Evolutionary conservation across 1,140 invertebrate genomes (phyloP).

Genomic region (Drosophila ananassae): DNA sequence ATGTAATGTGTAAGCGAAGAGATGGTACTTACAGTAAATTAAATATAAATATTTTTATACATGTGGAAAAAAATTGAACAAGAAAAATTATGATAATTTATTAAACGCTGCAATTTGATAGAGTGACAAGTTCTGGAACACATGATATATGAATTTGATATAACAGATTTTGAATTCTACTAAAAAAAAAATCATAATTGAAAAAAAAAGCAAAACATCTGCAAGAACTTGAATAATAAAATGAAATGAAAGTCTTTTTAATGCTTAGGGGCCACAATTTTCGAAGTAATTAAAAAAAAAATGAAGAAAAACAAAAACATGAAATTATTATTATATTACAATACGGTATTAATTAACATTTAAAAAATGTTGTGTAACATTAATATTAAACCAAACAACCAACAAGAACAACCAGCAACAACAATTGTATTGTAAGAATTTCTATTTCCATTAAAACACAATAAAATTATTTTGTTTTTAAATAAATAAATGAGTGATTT

Average conservation of each 20-base stretch:
- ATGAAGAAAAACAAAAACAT: conserved; percentile 42
- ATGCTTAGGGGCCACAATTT: conserved; percentile 83
- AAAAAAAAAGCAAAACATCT: conserved; percentile 43
- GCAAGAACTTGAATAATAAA: conserved; percentile 68
- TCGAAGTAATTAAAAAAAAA: conserved; percentile 78
- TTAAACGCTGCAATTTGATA: conserved; percentile 44
- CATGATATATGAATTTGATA: conserved; percentile 70
- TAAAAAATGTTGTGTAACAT: conserved; percentile 81
- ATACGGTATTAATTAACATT: conserved; percentile 80
- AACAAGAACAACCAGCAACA: conserved; percentile 59
- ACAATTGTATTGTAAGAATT: conserved; percentile 82
- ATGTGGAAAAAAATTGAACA: conserved; percentile 48
- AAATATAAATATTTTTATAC: conserved; percentile 81
- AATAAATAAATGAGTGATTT: conserved; percentile 30
- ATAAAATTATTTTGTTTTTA: conserved; percentile 83
- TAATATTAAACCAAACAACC: conserved; percentile 62
- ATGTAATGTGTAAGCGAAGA: conserved; percentile 74
- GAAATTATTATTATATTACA: conserved; percentile 72
- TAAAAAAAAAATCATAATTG: conserved; percentile 23
- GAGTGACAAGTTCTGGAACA: conserved; percentile 35
- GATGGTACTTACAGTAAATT: conserved; percentile 65
- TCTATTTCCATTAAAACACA: conserved; percentile 82
- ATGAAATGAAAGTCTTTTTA: conserved; percentile 73
- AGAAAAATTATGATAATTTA: conserved; percentile 40
- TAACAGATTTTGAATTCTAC: conserved; percentile 50